Evolutionary conservation across 2,888 invertebrate species (phyloP).

Genomic region (Linyphia triangularis): DNA sequence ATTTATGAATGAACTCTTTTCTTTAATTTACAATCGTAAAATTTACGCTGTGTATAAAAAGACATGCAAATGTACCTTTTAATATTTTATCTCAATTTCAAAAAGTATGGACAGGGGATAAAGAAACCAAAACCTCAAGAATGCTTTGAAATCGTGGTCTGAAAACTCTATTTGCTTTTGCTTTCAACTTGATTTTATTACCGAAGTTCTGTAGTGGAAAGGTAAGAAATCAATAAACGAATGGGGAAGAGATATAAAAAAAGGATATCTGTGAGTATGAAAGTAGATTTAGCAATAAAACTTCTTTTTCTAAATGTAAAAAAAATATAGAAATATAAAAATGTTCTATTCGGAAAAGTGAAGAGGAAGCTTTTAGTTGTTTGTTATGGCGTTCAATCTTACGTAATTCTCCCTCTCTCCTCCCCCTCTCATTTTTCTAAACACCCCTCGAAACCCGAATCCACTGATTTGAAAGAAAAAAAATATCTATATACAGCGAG

Average conservation of each 20-base stretch:
- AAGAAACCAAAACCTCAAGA: background rate
- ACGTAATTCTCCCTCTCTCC: background rate
- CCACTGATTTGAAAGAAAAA: conserved; percentile 17
- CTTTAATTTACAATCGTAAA: too few relatives aligned
- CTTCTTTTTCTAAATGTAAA: conserved; percentile 59
- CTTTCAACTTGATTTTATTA: conserved; percentile 61
- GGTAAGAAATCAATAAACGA: conserved; percentile 31
- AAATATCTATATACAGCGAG: background rate
- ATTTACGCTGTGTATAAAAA: too few relatives aligned
- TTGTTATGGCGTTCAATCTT: conserved; percentile 46
- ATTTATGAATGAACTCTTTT: too few relatives aligned
- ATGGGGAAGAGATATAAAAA: background rate
- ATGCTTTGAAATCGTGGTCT: conserved; percentile 13
- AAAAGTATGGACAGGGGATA: too few relatives aligned
- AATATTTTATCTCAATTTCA: too few relatives aligned
- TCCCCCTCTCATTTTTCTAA: background rate
- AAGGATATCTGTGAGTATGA: conserved; percentile 1
- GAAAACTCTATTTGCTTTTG: conserved; percentile 46
- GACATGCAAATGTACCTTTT: too few relatives aligned
- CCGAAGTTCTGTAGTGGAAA: conserved; percentile 12
- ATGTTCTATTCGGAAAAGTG: conserved; percentile 11
- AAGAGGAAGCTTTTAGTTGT: conserved; percentile 43
- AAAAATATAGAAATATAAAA: conserved; percentile 57
- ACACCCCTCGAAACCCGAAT: background rate
- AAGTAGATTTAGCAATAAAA: conserved; percentile 68